These are phyloP conservation scores for Anser cygnoides DNA, from an alignment of 2,113 vertebrate genomes.

Conservation along the genomic window DNA sequence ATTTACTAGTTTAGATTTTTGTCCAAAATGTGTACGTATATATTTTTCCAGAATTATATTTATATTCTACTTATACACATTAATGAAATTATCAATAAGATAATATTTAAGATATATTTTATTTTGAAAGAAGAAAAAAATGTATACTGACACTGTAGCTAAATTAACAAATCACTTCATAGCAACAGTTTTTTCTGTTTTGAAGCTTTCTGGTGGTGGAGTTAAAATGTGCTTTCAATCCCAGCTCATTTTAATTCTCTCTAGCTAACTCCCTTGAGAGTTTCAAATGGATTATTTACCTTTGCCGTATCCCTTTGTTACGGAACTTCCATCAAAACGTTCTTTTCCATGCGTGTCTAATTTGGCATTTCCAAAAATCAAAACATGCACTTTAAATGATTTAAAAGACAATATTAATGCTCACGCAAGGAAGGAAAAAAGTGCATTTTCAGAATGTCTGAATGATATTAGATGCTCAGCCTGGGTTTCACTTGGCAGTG, in stretches of 20 bases:
- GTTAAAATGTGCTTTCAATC: neutral
- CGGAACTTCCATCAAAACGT: neutral
- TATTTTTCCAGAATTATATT: slow-evolving; percentile 14
- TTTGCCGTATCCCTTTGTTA: neutral
- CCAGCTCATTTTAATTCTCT: neutral
- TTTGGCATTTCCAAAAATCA: slow-evolving; percentile 11
- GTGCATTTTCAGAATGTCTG: neutral
- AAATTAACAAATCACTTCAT: slow-evolving; percentile 9
- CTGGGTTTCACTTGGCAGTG: neutral
- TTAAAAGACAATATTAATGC: slow-evolving; percentile 7
- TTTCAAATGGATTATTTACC: neutral
- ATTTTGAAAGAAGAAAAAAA: neutral
- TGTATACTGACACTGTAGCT: neutral
- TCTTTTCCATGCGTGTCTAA: neutral
- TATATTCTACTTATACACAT: slow-evolving; percentile 15
- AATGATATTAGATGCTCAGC: neutral
- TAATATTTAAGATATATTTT: neutral
- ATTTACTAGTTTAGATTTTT: slow-evolving; percentile 10
- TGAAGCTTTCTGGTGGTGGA: neutral
- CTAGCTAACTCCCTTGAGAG: neutral
- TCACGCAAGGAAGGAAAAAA: neutral
- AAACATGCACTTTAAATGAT: slow-evolving; percentile 10
- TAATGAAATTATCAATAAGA: neutral
- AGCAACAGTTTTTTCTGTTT: neutral
- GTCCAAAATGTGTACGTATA: neutral